Conservation (phyloP, 53 echinoderm and acorn worm genomes). For the Holothuria leucospilota region DNA sequence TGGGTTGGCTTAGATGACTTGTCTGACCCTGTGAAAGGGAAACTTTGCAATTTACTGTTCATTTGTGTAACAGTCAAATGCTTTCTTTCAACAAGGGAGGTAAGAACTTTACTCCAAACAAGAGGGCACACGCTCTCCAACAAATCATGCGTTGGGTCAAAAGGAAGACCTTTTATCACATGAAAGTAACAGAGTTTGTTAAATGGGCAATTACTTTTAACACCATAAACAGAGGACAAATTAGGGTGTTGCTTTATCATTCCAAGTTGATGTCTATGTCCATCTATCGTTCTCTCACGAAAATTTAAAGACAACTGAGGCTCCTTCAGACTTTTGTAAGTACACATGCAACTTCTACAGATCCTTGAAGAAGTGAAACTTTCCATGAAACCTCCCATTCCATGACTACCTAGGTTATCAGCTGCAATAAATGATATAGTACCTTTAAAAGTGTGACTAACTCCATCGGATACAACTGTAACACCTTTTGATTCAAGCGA, state of each 20-base stretch:
- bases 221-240: no score
- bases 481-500: background rate
- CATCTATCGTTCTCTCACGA: background rate
- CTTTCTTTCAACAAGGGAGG: background rate
- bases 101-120: background rate
- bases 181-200: no score
- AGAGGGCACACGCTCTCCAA: conserved; percentile 24
- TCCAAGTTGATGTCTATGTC: background rate
- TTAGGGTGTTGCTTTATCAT: background rate
- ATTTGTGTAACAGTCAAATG: conserved; percentile 11
- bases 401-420: conserved; percentile 9
- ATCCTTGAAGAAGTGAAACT: background rate
- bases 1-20: conserved; percentile 43
- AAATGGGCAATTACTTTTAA: no score
- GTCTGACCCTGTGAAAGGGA: conserved; percentile 30
- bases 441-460: background rate
- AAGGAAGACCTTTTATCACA: background rate
- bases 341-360: conserved; percentile 12
- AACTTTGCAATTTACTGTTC: conserved; percentile 25
- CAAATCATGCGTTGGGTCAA: conserved; percentile 6
- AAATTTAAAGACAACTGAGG: background rate
- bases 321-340: background rate
- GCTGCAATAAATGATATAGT: conserved; percentile 1
- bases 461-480: background rate
- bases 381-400: background rate